These are phyloP conservation scores for Melanerpes formicivorus DNA, from an alignment of 2,113 vertebrate genomes.

Conservation along the genomic window DNA sequence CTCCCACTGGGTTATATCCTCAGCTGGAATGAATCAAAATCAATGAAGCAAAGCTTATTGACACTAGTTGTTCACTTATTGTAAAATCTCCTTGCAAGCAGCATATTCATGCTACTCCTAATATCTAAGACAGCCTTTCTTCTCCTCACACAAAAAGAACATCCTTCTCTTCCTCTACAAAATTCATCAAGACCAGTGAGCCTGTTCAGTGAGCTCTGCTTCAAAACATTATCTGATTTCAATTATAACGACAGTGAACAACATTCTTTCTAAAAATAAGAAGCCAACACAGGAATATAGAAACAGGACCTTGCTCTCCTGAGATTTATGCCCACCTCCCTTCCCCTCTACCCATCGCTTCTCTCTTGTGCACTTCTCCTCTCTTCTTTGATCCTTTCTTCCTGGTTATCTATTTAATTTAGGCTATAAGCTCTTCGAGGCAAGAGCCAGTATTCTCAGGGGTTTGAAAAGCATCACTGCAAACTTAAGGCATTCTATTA, in stretches of 20 bases:
- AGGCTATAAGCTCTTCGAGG: slow-evolving; percentile 32
- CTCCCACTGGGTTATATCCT: slow-evolving; percentile 24
- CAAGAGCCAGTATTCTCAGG: slow-evolving; percentile 44
- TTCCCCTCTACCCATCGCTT: background rate
- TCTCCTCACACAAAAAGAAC: background rate
- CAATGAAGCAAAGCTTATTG: slow-evolving; percentile 42
- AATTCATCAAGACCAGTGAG: background rate
- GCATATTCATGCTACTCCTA: background rate
- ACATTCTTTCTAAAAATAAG: slow-evolving; percentile 1
- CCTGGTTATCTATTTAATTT: slow-evolving; percentile 57
- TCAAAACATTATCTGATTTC: background rate
- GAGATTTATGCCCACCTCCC: background rate
- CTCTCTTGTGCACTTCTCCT: background rate
- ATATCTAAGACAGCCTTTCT: background rate
- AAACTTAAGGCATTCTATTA: slow-evolving; percentile 43
- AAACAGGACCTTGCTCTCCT: background rate
- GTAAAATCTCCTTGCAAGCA: background rate
- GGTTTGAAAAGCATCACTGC: slow-evolving; percentile 33
- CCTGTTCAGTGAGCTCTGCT: background rate
- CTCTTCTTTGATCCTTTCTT: slow-evolving; percentile 35
- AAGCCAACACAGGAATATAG: background rate
- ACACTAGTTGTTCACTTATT: background rate
- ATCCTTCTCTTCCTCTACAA: background rate
- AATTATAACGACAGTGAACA: background rate
- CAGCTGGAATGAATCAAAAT: slow-evolving; percentile 48